Evolutionary conservation across 2,113 vertebrate species (phyloP).

Genomic region (Cheilinus undulatus): DNA sequence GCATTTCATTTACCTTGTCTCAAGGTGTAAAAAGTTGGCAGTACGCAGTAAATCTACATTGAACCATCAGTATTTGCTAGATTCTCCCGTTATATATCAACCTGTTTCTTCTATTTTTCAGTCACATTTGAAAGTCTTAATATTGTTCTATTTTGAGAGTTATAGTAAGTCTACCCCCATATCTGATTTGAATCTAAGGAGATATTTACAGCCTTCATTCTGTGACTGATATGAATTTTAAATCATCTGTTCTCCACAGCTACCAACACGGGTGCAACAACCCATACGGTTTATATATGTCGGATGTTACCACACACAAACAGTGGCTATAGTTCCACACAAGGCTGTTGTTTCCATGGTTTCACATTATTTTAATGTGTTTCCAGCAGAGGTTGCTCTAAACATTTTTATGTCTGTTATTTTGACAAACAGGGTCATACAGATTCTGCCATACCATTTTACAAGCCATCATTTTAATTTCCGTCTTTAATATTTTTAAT

Average conservation of each 20-base stretch:
- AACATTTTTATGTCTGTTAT: too few relatives aligned
- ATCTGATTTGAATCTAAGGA: slow-evolving; percentile 6
- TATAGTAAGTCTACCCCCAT: slow-evolving; percentile 1
- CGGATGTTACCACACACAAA: background rate
- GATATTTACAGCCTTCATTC: background rate
- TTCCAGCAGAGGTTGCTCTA: too few relatives aligned
- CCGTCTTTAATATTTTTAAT: too few relatives aligned
- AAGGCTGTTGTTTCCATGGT: background rate
- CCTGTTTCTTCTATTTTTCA: background rate
- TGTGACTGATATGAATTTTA: slow-evolving; percentile 23
- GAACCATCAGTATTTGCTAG: background rate
- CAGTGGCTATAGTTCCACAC: too few relatives aligned
- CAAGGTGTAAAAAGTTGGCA: background rate
- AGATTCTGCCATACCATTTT: too few relatives aligned
- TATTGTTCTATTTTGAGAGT: slow-evolving; percentile 20
- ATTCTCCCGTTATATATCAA: background rate
- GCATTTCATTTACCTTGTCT: background rate
- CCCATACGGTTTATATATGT: slow-evolving; percentile 21
- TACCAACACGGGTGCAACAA: background rate
- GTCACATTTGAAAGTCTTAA: slow-evolving; percentile 31
- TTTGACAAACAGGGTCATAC: too few relatives aligned
- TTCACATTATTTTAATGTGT: slow-evolving; percentile 25
- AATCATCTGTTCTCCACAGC: slow-evolving; percentile 8
- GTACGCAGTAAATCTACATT: too few relatives aligned
- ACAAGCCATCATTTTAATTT: too few relatives aligned